phyloP scores from a whole-genome alignment of 2,113 vertebrate species.

The Colistium nudipinnis region DNA sequence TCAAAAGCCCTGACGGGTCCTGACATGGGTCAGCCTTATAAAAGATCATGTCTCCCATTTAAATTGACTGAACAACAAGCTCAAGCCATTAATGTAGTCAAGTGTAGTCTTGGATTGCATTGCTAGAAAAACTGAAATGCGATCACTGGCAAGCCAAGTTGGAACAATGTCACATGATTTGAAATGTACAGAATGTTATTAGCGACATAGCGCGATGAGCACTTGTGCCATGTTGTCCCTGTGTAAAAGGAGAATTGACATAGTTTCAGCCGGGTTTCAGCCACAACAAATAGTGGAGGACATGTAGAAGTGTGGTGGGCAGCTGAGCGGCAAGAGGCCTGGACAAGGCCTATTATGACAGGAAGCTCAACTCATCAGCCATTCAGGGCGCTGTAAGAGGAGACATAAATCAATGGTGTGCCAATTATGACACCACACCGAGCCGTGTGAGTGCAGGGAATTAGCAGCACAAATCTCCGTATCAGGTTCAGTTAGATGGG shows the following conservation, averaged over 20 bases:
- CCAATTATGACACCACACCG: constrained; percentile 79
- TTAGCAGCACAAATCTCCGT: constrained; percentile 75
- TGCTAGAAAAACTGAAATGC: constrained; percentile 49
- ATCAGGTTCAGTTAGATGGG: constrained; percentile 75
- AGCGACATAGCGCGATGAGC: constrained; percentile 41
- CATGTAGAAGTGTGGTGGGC: constrained; percentile 66
- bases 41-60: constrained; percentile 51
- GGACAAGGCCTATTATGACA: constrained; percentile 72
- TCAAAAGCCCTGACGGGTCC: constrained; percentile 35
- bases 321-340: constrained; percentile 56
- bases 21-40: constrained; percentile 30
- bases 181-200: constrained; percentile 45
- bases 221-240: constrained; percentile 51
- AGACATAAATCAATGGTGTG: constrained; percentile 80
- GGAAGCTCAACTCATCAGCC: constrained; percentile 77
- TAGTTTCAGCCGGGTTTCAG: constrained; percentile 72
- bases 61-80: constrained; percentile 44
- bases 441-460: constrained; percentile 76
- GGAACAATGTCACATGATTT: constrained; percentile 25
- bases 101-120: constrained; percentile 45
- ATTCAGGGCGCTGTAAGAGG: constrained; percentile 76
- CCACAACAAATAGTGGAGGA: constrained; percentile 69
- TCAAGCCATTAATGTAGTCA: constrained; percentile 61
- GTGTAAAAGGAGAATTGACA: constrained; percentile 70
- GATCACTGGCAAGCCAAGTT: constrained; percentile 49